Base-by-base conservation (phyloP, 2,797 vertebrate genomes). In the Petrocephalus schoutedeni region DNA sequence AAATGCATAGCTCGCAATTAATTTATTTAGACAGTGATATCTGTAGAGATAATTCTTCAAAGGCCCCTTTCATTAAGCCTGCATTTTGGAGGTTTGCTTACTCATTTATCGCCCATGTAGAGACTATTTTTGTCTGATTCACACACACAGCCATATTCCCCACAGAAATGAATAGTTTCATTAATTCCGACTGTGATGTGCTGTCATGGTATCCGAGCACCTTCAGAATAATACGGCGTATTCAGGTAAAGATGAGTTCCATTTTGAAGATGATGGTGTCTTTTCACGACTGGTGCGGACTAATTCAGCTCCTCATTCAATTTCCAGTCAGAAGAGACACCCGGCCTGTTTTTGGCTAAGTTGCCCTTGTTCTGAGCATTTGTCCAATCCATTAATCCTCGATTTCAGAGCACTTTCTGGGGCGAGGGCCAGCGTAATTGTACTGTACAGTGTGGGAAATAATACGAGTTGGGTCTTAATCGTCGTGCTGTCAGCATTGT, bases 21-120 rank as follows among this genome's bases (percentile, higher is more conserved):
- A 80, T 80, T 41, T 80, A 9, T 80, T 80, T 80, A 80, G 14
- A 41, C 19, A n/a, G 36, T 49, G 71, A 41, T 45, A 77, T 77
- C 36, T 77, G 74, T 80, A 49, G 41, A 80, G 74, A 80, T 80
- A 80, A 41, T 80, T 80, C 74, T 80, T 80, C 74, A 49, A 80
- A 80, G 74, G 74, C 19, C 1, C 36, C 19, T 36, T 49, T 80
- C 36, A 41, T 80, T 80, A 80, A 80, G 1, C 6, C 41, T 49
- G n/a, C 41, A 80, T 80, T 80, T 80, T 80, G 74, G 74, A 10
- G 45, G 14, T 80, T 80, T 80, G 36, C 74, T 49, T 49, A 49
- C 19, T 80, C 45, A 6, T 80, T 80, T 77, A 77, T 45, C 16
- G 16, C 12, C 32, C 19, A 14, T 32, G 28, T 9, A 77, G 32